Evolutionary conservation across 2,888 invertebrate species (phyloP), one percentile per base, ranked within the genome.

Genomic region (Meiosimyza platycephala): DNA sequence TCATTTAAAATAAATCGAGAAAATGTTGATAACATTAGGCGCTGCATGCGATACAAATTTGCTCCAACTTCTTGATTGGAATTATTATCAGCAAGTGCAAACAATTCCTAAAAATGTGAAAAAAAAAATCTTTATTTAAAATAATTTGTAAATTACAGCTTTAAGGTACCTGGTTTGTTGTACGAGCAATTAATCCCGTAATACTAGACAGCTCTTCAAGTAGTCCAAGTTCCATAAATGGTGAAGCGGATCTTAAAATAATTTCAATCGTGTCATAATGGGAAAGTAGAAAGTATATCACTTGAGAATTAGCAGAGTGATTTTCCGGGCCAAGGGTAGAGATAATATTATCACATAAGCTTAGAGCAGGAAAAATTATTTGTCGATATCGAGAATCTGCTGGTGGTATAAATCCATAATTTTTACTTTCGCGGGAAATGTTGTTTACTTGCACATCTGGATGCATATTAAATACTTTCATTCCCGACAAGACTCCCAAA

Each of bases 281-380:
- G 72, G 93, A 92, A 67, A 95, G 90, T 59, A 97, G 85, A 80
- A 95, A 93, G 79, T 93, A 92, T 80, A 94, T 90, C 65, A 96
- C 92, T 89, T 96, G 95, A 11, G 92, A 88, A 15, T 94, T 91
- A 65, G 94, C 94, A 69, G 94, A 93, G 85, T 93, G 92, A 88
- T 97, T 96, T 79, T 94, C 92, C 0, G 93, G 90, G 47, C 96
- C 96, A 65, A 97, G 89, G 0, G 95, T 93, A 0, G 94, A 94
- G 28, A 97, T 89, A 62, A 97, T 87, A 13, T 94, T 92, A 83
- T 95, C 92, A 84, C 95, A 95, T 16, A 97, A 88, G 76, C 93
- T 91, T 74, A 97, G 87, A 22, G 94, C 93, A 0, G 97, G 95
- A 70, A 95, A 89, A 76, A 96, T 89, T 65, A 97, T 92, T 83